phyloP scores from a whole-genome alignment of 2,888 invertebrate genomes.

The Tachystola acroxantha region DNA sequence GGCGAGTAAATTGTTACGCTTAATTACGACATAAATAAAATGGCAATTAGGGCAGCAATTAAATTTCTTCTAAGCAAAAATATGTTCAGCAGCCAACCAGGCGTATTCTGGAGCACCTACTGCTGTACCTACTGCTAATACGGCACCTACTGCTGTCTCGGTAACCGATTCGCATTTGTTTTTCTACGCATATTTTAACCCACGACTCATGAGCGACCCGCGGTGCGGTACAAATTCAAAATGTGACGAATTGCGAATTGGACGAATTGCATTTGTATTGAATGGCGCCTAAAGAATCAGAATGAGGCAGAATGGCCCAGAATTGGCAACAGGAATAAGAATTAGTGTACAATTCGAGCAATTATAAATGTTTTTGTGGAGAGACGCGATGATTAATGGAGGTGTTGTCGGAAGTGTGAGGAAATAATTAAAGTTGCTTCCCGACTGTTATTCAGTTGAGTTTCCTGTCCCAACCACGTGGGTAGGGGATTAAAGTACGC shows the following conservation, averaged over 20 bases:
- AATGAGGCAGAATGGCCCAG: too few relatives aligned
- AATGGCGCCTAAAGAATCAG: too few relatives aligned
- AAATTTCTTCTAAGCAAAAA: constrained; percentile 2
- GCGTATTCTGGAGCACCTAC: too few relatives aligned
- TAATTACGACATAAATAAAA: constrained; percentile 2
- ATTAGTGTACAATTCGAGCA: too few relatives aligned
- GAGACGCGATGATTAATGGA: constrained; percentile 18
- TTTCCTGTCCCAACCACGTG: constrained; percentile 3
- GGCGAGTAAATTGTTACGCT: background rate
- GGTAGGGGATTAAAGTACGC: background rate
- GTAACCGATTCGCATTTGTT: too few relatives aligned
- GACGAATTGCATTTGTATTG: background rate
- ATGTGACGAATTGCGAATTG: too few relatives aligned
- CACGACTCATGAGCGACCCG: too few relatives aligned
- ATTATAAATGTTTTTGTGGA: constrained; percentile 13
- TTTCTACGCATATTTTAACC: too few relatives aligned
- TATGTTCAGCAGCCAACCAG: background rate
- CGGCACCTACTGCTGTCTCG: too few relatives aligned
- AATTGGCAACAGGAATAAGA: too few relatives aligned
- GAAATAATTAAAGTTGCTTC: constrained; percentile 21
- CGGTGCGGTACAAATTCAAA: background rate
- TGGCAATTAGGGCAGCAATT: background rate
- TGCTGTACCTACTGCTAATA: too few relatives aligned
- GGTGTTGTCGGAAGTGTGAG: constrained; percentile 11
- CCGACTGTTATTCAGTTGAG: constrained; percentile 9